These are phyloP conservation scores for Porites rus DNA, from an alignment of 92 coral and sea anemone species.

Conservation along the genomic window DNA sequence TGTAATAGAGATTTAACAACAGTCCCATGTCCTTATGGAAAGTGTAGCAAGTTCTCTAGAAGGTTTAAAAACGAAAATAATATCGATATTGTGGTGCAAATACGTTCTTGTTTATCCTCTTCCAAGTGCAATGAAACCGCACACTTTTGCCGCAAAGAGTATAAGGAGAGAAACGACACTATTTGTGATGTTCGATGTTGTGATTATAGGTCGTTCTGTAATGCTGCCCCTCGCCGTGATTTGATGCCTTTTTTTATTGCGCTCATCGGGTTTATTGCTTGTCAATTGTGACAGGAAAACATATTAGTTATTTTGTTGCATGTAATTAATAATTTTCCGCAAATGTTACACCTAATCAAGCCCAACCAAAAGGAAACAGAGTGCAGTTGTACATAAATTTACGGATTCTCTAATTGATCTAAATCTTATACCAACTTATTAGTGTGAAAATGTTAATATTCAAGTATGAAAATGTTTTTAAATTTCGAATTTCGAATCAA, in stretches of 20 bases:
- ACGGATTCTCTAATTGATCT: no score
- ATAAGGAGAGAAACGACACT: not conserved
- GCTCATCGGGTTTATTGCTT: not conserved
- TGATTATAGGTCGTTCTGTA: not conserved
- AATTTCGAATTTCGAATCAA: no score
- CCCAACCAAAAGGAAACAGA: no score
- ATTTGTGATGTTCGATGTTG: not conserved
- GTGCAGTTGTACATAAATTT: no score
- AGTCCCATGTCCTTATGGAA: not conserved
- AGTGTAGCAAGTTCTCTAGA: not conserved
- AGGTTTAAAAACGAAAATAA: not conserved
- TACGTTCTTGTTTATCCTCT: not conserved
- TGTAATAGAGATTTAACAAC: not conserved
- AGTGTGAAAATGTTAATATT: no score
- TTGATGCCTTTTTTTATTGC: not conserved
- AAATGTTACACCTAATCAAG: no score
- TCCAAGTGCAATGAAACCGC: not conserved
- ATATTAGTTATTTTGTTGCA: not conserved
- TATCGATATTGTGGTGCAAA: not conserved
- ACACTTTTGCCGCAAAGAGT: not conserved
- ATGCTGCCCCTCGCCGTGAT: not conserved
- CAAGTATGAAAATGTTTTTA: no score
- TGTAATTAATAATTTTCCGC: not conserved
- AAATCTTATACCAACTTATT: no score
- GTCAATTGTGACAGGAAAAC: not conserved